Conservation (phyloP, 2,113 vertebrate species). For the Apus apus region DNA sequence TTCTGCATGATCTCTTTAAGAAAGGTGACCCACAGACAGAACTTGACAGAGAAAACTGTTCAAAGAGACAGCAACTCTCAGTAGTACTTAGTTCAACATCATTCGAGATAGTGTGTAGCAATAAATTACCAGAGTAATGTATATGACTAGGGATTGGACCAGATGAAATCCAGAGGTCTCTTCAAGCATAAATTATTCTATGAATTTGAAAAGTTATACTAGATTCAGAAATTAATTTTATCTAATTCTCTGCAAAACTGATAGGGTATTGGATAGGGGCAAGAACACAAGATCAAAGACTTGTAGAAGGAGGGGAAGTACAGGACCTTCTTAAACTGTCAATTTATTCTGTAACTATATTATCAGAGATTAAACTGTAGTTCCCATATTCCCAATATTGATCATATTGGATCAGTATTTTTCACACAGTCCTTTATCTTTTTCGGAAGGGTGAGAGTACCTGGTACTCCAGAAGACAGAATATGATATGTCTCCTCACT, state of each 20-base stretch:
- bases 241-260: not conserved
- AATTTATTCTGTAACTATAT: not conserved
- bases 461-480: not conserved
- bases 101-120: not conserved
- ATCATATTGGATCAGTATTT: not conserved
- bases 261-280: not conserved
- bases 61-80: not conserved
- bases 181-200: not conserved
- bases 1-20: not conserved
- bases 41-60: not conserved
- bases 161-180: not conserved
- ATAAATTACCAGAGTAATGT: not conserved
- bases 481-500: not conserved
- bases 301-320: not conserved
- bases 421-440: not conserved
- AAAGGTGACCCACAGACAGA: not conserved
- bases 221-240: not conserved
- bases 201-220: not conserved
- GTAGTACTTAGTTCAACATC: not conserved
- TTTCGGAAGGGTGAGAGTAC: not conserved
- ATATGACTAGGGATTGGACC: not conserved
- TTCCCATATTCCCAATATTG: not conserved
- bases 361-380: not conserved
- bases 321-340: not conserved
- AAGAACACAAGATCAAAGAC: not conserved